Evolutionary conservation across 1,140 invertebrate species (phyloP).

Genomic region (Andricus grossulariae): DNA sequence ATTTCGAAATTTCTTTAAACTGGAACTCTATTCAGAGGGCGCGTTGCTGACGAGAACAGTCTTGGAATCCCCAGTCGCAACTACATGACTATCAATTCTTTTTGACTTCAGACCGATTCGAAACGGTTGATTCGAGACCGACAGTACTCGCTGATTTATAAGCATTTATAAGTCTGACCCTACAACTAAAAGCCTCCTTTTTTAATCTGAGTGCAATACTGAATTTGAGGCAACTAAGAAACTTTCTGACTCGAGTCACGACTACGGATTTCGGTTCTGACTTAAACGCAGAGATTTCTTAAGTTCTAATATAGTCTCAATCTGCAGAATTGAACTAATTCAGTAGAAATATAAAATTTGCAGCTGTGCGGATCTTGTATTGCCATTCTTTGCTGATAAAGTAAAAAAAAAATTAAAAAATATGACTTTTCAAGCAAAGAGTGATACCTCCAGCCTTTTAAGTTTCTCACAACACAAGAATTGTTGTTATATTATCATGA

Average conservation of each 20-base stretch:
- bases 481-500: neutral
- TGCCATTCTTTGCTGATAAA: constrained; percentile 16
- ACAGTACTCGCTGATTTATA: neutral
- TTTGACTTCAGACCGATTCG: constrained; percentile 52
- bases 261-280: constrained; percentile 6
- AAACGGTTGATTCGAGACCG: neutral
- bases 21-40: constrained; percentile 4
- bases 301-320: neutral
- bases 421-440: constrained; percentile 8
- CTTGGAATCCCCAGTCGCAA: constrained; percentile 57
- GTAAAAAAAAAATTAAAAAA: neutral
- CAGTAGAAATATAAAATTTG: constrained; percentile 63
- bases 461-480: neutral
- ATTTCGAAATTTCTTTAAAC: constrained; percentile 37
- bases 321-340: neutral
- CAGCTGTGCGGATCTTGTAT: constrained; percentile 60
- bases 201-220: constrained; percentile 10
- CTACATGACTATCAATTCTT: constrained; percentile 61
- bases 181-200: constrained; percentile 8
- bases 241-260: constrained; percentile 1
- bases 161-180: neutral
- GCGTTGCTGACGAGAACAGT: constrained; percentile 10
- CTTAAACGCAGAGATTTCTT: constrained; percentile 7
- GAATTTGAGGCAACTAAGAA: neutral
- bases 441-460: neutral